phyloP scores from a whole-genome alignment of 2,888 invertebrate genomes.

The Ophioninae sp. region DNA sequence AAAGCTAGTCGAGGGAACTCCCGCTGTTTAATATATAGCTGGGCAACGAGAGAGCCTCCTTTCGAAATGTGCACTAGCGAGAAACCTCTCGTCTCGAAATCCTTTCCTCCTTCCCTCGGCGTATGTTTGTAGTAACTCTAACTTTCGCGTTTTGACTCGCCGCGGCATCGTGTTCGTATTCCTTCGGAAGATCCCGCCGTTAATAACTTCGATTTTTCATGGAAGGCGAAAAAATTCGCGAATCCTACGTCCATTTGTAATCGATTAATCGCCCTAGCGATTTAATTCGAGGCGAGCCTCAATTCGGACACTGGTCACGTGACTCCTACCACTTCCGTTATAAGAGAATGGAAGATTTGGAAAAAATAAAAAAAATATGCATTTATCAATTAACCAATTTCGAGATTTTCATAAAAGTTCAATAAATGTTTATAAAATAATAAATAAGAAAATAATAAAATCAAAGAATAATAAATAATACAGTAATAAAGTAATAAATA shows the following conservation, averaged over 20 bases:
- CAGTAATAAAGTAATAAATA: too few species aligned
- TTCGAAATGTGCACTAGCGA: constrained; percentile 74
- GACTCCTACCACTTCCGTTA: too few species aligned
- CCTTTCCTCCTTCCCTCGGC: constrained; percentile 28
- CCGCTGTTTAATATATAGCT: constrained; percentile 80
- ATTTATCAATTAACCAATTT: too few species aligned
- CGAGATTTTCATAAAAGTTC: too few species aligned
- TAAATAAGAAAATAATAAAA: too few species aligned
- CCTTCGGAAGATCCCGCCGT: neutral
- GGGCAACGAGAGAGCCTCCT: constrained; percentile 73
- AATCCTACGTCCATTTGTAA: neutral
- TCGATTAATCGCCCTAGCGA: neutral
- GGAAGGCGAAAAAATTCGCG: neutral
- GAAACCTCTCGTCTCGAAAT: constrained; percentile 46
- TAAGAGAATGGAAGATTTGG: too few species aligned
- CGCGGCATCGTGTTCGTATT: neutral
- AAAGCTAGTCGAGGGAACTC: constrained; percentile 70
- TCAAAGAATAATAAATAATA: too few species aligned
- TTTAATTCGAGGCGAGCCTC: neutral
- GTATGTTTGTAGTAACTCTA: neutral
- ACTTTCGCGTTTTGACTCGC: constrained; percentile 7
- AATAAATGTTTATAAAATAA: too few species aligned
- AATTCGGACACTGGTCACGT: too few species aligned
- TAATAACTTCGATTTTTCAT: constrained; percentile 7
- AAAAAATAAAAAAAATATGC: too few species aligned